Conservation (phyloP, 2,797 vertebrate genomes). For the Odontamblyopus rebecca region DNA sequence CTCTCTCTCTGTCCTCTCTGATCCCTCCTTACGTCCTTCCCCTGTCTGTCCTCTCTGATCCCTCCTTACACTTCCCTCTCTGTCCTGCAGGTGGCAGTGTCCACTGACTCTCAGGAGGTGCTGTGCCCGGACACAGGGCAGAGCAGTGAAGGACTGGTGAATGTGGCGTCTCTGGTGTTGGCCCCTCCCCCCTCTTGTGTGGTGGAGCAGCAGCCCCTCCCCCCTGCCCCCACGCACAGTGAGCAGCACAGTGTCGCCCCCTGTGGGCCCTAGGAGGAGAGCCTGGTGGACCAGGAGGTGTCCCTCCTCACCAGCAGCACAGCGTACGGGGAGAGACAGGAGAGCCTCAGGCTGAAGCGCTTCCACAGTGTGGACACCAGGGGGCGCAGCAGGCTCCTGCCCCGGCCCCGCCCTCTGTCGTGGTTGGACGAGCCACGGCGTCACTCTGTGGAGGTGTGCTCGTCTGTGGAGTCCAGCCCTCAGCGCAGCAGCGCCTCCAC, state of each 20-base stretch:
- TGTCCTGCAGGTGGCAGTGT: conserved; percentile 87
- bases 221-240: conserved; percentile 68
- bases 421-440: conserved; percentile 93
- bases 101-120: conserved; percentile 90
- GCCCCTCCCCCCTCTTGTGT: conserved; percentile 62
- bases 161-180: conserved; percentile 60
- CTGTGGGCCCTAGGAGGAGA: conserved; percentile 10
- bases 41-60: no score
- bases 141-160: conserved; percentile 70
- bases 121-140: conserved; percentile 79
- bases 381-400: conserved; percentile 70
- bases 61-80: conserved; percentile 28
- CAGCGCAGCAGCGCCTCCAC: conserved; percentile 79
- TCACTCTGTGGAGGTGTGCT: conserved; percentile 92
- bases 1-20: no score
- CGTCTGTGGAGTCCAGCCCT: conserved; percentile 82
- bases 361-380: conserved; percentile 93
- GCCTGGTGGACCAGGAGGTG: conserved; percentile 68
- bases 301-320: conserved; percentile 78
- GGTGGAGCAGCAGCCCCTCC: conserved; percentile 72
- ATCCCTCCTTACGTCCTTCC: no score
- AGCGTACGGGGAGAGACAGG: conserved; percentile 18
- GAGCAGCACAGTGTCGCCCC: conserved; percentile 81
- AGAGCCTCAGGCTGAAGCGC: conserved; percentile 80
- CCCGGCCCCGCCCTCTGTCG: conserved; percentile 80